A percentile compares a stretch with the other conserved stretches of the same genome.
Conservation (phyloP, 2,113 vertebrate genomes). For the Dromas ardeola region DNA sequence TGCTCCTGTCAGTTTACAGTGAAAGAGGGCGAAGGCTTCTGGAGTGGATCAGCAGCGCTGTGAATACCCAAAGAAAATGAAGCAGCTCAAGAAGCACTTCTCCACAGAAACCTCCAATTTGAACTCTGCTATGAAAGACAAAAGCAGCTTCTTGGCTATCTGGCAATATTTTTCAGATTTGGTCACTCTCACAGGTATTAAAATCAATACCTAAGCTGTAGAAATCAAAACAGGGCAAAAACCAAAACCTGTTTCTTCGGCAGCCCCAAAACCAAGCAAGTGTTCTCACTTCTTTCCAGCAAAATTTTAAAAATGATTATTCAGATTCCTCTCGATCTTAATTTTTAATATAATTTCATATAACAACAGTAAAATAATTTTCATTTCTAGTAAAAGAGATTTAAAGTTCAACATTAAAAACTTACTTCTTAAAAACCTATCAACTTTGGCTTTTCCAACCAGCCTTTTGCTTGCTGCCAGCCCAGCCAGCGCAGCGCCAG, state of each 20-base stretch:
- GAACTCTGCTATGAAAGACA: not conserved
- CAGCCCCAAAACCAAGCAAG: not conserved
- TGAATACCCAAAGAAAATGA: not conserved
- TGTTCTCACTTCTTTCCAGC: not conserved
- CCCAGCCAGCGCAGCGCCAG: not conserved
- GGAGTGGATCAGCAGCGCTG: not conserved
- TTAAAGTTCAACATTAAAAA: not conserved
- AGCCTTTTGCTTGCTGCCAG: not conserved
- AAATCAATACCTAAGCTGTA: not conserved
- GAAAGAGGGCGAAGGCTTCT: not conserved
- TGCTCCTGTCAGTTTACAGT: not conserved
- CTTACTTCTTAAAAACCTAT: not conserved
- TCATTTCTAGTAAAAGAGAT: not conserved
- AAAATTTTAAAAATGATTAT: not conserved
- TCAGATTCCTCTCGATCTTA: not conserved
- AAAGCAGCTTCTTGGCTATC: not conserved
- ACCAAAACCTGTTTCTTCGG: not conserved
- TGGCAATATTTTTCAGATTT: not conserved
- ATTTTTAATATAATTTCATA: not conserved
- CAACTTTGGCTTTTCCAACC: not conserved
- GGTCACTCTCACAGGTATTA: not conserved
- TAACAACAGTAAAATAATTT: not conserved
- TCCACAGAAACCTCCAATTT: not conserved
- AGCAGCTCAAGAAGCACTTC: not conserved
- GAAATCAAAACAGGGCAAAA: not conserved